phyloP scores from a whole-genome alignment of 2,888 invertebrate genomes.

The Drosophila histrio region DNA sequence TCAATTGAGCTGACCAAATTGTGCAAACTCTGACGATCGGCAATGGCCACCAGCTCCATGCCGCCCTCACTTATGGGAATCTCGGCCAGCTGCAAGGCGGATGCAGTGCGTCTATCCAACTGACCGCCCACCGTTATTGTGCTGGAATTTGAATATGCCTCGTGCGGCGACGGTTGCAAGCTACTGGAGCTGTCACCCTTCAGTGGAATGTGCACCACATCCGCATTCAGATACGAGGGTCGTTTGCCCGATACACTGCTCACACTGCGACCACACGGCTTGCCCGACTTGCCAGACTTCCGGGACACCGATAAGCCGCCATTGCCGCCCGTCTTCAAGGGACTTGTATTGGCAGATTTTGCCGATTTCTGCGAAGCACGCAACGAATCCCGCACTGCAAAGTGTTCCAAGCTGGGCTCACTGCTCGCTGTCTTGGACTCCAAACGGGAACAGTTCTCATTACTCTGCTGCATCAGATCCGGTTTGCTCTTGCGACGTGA shows the following conservation, averaged over 20 bases:
- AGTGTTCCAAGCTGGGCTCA: slow-evolving; percentile 81
- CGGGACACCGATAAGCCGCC: slow-evolving; percentile 8
- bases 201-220: slow-evolving; percentile 88
- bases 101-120: slow-evolving; percentile 83
- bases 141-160: slow-evolving; percentile 83
- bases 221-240: slow-evolving; percentile 86
- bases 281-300: slow-evolving; percentile 71
- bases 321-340: slow-evolving; percentile 54
- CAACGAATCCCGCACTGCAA: slow-evolving; percentile 77
- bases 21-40: slow-evolving; percentile 84
- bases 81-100: slow-evolving; percentile 84
- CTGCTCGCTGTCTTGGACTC: slow-evolving; percentile 76
- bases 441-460: slow-evolving; percentile 52
- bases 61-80: slow-evolving; percentile 84
- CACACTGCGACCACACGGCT: slow-evolving; percentile 86
- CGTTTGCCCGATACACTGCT: slow-evolving; percentile 87
- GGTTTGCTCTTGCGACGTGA: slow-evolving; percentile 86
- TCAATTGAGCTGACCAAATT: slow-evolving; percentile 82
- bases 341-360: slow-evolving; percentile 33
- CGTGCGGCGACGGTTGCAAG: slow-evolving; percentile 84
- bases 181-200: slow-evolving; percentile 86
- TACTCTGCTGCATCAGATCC: slow-evolving; percentile 79
- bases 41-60: slow-evolving; percentile 86
- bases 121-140: slow-evolving; percentile 82
- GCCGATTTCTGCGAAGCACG: slow-evolving; percentile 80